Conservation (phyloP, 1,140 invertebrate species). For the Eriocheir sinensis region DNA sequence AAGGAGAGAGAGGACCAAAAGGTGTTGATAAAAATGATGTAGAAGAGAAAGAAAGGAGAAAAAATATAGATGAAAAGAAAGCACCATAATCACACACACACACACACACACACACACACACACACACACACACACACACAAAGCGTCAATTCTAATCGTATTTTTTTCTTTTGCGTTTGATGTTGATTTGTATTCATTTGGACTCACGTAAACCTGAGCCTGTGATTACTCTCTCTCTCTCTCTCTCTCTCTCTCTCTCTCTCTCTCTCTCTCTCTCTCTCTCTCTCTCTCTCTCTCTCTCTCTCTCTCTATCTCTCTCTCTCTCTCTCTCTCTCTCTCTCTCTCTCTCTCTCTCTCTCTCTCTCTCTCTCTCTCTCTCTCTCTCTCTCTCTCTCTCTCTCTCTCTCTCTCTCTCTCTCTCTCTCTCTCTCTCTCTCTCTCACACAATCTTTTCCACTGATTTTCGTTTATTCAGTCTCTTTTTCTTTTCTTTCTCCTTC, state of each 20-base stretch:
- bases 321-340: conserved; percentile 22
- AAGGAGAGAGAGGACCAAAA: no score
- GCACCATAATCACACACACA: no score
- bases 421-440: no score
- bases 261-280: conserved; percentile 21
- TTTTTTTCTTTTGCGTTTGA: neutral
- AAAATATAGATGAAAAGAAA: no score
- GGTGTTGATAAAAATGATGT: no score
- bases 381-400: neutral
- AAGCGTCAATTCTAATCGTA: neutral
- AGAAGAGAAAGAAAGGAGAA: no score
- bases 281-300: conserved; percentile 22
- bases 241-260: neutral
- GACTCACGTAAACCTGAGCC: neutral
- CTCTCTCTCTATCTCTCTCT: conserved; percentile 13
- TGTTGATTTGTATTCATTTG: neutral
- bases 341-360: conserved; percentile 14
- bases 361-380: neutral
- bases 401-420: no score
- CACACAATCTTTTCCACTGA: no score
- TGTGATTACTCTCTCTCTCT: neutral
- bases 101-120: no score
- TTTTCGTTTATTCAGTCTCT: no score
- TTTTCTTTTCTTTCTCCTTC: no score
- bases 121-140: neutral